phyloP scores from a whole-genome alignment of 2,113 vertebrate species.

The Acanthochromis polyacanthus region DNA sequence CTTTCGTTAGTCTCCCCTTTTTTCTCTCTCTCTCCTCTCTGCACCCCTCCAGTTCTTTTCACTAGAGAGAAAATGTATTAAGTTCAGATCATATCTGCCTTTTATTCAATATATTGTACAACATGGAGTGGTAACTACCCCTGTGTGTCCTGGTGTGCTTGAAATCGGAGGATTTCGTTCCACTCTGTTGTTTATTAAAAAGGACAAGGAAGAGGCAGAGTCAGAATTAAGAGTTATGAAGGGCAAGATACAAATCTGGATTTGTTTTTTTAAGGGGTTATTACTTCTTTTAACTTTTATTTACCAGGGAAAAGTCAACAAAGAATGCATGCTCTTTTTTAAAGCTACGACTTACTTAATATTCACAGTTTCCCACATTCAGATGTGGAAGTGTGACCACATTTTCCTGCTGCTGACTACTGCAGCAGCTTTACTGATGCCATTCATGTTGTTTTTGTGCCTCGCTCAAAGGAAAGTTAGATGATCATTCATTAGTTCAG shows the following conservation, averaged over 20 bases:
- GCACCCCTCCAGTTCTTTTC: neutral
- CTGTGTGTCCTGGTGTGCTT: constrained; percentile 28
- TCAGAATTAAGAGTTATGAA: constrained; percentile 53
- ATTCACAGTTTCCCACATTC: constrained; percentile 51
- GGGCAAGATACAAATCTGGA: constrained; percentile 27
- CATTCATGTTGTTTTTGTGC: constrained; percentile 6
- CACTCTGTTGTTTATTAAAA: constrained; percentile 61
- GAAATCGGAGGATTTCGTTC: constrained; percentile 52
- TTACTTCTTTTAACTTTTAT: constrained; percentile 53
- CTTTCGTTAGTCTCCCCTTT: constrained; percentile 1
- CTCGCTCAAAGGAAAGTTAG: constrained; percentile 23
- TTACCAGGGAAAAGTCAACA: constrained; percentile 23
- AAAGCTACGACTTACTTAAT: constrained; percentile 35
- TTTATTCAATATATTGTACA: constrained; percentile 23
- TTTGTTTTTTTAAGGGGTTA: constrained; percentile 28
- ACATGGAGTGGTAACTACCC: neutral
- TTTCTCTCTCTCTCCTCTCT: neutral
- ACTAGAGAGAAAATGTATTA: constrained; percentile 32
- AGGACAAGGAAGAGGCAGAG: constrained; percentile 11
- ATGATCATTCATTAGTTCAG: neutral
- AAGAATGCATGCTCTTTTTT: constrained; percentile 27
- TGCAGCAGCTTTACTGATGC: constrained; percentile 9
- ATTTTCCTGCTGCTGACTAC: constrained; percentile 39
- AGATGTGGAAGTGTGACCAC: constrained; percentile 24
- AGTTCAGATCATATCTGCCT: constrained; percentile 51